A percentile compares a stretch with the other conserved stretches of the same genome.
Evolutionary conservation across 2,888 invertebrate species (phyloP).

Genomic region (Cosmorhoe ocellata): DNA sequence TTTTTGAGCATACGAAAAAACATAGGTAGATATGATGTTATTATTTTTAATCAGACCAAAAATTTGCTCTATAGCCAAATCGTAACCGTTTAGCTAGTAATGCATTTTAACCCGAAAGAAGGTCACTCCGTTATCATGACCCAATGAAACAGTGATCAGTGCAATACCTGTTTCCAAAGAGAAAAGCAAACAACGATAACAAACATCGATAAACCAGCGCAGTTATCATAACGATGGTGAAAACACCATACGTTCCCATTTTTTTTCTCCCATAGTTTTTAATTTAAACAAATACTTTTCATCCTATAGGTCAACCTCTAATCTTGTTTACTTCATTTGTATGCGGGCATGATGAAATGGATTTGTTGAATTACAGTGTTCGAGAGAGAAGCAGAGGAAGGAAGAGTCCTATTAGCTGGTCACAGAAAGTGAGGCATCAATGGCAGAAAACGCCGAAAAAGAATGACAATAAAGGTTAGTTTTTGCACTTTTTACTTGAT

Average conservation of each 20-base stretch:
- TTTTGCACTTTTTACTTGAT: not conserved
- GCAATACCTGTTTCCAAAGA: constrained; percentile 55
- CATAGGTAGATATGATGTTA: too few species aligned
- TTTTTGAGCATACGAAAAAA: too few species aligned
- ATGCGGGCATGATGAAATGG: constrained; percentile 26
- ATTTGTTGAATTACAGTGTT: constrained; percentile 70
- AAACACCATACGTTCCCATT: constrained; percentile 31
- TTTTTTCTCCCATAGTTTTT: not conserved
- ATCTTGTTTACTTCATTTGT: not conserved
- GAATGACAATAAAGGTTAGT: constrained; percentile 60
- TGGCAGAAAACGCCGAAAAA: constrained; percentile 81
- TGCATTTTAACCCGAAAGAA: constrained; percentile 16
- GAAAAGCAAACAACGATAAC: constrained; percentile 69
- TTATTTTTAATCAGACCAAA: too few species aligned
- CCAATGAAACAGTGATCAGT: constrained; percentile 43
- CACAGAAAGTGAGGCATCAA: constrained; percentile 84
- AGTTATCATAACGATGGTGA: constrained; percentile 42
- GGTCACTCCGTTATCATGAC: constrained; percentile 37
- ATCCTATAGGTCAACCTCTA: too few species aligned
- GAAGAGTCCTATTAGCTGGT: constrained; percentile 83
- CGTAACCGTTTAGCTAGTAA: too few species aligned
- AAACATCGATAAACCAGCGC: constrained; percentile 41
- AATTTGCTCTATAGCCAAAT: too few species aligned
- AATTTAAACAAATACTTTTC: too few species aligned
- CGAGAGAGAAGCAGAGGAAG: constrained; percentile 77